Evolutionary conservation across 2,888 invertebrate genomes (phyloP).

Genomic region (Lasioglossum vierecki): DNA sequence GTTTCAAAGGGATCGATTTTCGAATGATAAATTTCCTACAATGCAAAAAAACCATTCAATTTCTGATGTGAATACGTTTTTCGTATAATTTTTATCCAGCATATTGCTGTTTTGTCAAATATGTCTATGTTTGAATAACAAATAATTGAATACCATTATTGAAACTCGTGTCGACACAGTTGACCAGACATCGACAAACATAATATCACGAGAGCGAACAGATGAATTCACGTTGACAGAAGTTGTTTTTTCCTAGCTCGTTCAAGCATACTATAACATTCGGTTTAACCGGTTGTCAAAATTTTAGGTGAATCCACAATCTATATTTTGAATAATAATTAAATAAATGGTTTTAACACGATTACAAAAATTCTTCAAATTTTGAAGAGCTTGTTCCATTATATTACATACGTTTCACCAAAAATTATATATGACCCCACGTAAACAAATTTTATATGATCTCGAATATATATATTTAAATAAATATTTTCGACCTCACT

Average conservation of each 20-base stretch:
- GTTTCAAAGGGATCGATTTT: conserved; percentile 4
- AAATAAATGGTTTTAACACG: not conserved
- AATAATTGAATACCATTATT: not conserved
- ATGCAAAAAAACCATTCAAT: not conserved
- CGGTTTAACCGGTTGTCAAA: not conserved
- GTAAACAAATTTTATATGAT: no score
- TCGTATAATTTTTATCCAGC: not conserved
- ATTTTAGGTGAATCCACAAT: not conserved
- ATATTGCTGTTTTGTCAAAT: not conserved
- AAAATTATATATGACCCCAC: no score
- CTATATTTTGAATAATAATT: not conserved
- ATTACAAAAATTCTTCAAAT: not conserved
- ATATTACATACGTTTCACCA: no score
- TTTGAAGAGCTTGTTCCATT: not conserved
- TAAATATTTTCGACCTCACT: no score
- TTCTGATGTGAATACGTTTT: not conserved
- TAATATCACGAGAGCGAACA: not conserved
- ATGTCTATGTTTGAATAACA: not conserved
- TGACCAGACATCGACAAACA: not conserved
- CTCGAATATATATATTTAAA: no score
- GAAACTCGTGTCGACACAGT: not conserved
- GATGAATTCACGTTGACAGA: not conserved
- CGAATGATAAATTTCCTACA: not conserved
- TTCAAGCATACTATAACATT: not conserved
- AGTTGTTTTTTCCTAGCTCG: not conserved